Conservation (phyloP, 2,113 vertebrate genomes). For the Cottus gobio region DNA sequence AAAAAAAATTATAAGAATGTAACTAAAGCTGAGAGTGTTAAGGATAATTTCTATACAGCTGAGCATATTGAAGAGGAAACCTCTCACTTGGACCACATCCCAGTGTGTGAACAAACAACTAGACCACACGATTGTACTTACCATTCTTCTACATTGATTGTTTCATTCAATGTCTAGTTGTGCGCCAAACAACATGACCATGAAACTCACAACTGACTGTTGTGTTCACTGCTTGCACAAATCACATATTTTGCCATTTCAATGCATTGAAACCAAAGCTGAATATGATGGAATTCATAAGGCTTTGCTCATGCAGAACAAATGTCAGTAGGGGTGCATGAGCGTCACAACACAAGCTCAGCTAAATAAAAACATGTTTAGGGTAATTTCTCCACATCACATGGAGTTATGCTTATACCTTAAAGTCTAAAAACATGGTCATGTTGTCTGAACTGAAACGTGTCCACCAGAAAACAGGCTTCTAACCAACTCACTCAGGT, state of each 20-base stretch:
- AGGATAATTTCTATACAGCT: not conserved
- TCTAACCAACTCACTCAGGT: slow-evolving; percentile 14
- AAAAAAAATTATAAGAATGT: not conserved
- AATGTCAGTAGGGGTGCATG: not conserved
- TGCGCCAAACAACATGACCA: slow-evolving; percentile 51
- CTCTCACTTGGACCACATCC: slow-evolving; percentile 49
- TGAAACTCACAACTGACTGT: slow-evolving; percentile 22
- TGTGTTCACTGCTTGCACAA: not conserved
- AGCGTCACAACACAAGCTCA: not conserved
- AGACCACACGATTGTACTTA: slow-evolving; percentile 43
- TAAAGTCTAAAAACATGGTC: slow-evolving; percentile 21
- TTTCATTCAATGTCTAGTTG: slow-evolving; percentile 1
- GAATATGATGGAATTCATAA: not conserved
- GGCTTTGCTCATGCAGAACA: not conserved
- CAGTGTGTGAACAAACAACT: slow-evolving; percentile 22
- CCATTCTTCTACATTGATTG: slow-evolving; percentile 33
- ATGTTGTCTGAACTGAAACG: slow-evolving; percentile 38
- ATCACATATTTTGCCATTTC: not conserved
- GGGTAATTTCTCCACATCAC: too few species aligned
- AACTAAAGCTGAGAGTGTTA: not conserved
- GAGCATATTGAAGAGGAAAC: not conserved
- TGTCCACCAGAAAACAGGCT: slow-evolving; percentile 7
- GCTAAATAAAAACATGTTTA: not conserved
- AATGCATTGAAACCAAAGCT: not conserved
- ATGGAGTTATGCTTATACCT: not conserved